Conservation (phyloP, 2,888 invertebrate genomes). For the Drosophila infuscata region DNA sequence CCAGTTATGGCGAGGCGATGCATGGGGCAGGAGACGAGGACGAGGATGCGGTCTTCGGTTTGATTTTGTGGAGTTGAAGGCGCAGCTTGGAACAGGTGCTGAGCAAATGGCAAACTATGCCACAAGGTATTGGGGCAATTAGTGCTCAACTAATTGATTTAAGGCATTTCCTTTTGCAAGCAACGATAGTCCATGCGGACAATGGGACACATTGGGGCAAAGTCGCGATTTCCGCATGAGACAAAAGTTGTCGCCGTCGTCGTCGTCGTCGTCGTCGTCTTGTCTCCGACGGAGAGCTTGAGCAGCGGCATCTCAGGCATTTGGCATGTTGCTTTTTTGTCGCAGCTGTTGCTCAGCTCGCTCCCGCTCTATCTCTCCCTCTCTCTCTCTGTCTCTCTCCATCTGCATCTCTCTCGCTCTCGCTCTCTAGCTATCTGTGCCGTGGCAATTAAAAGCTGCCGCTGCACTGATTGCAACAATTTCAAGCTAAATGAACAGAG, state of each 20-base stretch:
- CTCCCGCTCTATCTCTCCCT: constrained; percentile 1
- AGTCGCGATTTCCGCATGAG: constrained; percentile 70
- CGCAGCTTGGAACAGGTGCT: constrained; percentile 71
- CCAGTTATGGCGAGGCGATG: constrained; percentile 39
- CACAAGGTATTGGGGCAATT: constrained; percentile 85
- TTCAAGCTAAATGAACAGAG: constrained; percentile 78
- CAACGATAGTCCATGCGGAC: constrained; percentile 51
- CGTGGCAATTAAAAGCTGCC: constrained; percentile 71
- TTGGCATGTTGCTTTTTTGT: constrained; percentile 67
- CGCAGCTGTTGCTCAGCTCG: constrained; percentile 47
- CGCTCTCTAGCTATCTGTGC: constrained; percentile 17
- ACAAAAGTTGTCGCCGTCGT: constrained; percentile 43
- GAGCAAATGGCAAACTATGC: constrained; percentile 82
- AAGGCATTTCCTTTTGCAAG: constrained; percentile 84
- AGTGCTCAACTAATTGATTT: constrained; percentile 85
- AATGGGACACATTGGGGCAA: constrained; percentile 31
- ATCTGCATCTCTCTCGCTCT: neutral
- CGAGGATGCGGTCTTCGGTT: constrained; percentile 6
- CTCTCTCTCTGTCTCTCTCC: constrained; percentile 7
- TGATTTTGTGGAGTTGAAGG: constrained; percentile 30
- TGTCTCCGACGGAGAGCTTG: constrained; percentile 58
- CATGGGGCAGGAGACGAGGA: constrained; percentile 4
- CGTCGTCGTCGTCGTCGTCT: constrained; percentile 32
- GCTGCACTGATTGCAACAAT: constrained; percentile 80
- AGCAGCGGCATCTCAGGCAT: constrained; percentile 68